phyloP scores from a whole-genome alignment of 2,888 invertebrate species.

The Oligia strigilis region DNA sequence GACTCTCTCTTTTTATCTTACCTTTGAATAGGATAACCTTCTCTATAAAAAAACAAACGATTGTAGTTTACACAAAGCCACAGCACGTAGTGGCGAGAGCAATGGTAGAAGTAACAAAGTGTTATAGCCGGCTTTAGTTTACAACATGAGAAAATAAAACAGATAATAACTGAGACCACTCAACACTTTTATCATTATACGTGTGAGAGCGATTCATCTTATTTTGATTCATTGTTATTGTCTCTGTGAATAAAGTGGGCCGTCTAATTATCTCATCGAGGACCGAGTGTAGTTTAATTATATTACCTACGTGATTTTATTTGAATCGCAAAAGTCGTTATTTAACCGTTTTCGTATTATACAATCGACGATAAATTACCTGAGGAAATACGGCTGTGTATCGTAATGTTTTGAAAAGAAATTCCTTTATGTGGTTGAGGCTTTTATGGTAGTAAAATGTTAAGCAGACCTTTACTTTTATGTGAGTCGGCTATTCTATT shows the following conservation, averaged over 20 bases:
- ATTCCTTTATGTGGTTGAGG: conserved; percentile 64
- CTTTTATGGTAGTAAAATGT: conserved; percentile 74
- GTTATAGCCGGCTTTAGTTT: conserved; percentile 58
- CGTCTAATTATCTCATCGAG: conserved; percentile 47
- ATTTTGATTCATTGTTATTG: conserved; percentile 44
- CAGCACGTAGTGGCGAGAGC: conserved; percentile 46
- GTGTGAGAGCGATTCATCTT: conserved; percentile 37
- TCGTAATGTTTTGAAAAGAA: conserved; percentile 50
- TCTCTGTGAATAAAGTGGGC: conserved; percentile 42
- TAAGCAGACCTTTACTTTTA: conserved; percentile 77
- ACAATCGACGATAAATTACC: conserved; percentile 46
- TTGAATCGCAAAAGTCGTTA: conserved; percentile 51
- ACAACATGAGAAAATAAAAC: conserved; percentile 59
- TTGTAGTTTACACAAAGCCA: conserved; percentile 56
- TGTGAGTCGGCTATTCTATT: conserved; percentile 83
- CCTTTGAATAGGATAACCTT: conserved; percentile 59
- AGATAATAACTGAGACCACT: conserved; percentile 50
- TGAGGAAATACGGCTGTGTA: conserved; percentile 42
- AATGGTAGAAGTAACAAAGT: conserved; percentile 64
- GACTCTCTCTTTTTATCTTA: conserved; percentile 61
- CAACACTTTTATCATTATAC: conserved; percentile 47
- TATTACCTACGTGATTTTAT: conserved; percentile 44
- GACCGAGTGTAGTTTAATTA: conserved; percentile 51
- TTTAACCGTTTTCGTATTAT: conserved; percentile 15
- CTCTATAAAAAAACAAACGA: conserved; percentile 46